Base-by-base conservation (phyloP, 2,888 invertebrate species). In the Andrena fulva region DNA sequence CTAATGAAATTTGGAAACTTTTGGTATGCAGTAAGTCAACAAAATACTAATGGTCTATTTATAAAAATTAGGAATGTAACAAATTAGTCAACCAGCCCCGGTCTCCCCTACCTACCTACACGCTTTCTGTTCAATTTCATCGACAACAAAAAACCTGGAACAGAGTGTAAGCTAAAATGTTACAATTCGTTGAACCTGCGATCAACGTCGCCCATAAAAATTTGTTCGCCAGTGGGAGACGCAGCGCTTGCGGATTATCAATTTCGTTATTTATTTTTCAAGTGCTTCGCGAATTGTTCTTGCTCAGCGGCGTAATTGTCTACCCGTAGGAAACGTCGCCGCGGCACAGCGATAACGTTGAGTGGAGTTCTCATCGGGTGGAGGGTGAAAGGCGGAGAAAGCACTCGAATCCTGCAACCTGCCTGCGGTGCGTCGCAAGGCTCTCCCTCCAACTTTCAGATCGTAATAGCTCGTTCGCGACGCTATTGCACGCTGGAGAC, bases 381-480 rank as follows among this genome's bases (percentile, higher is more conserved):
- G 3, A 8, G 64, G 66, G 48, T 59, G 59, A 73, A 59, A 56
- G 29, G n/a, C 20, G 73, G 33, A 8, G 42, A 29, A 56, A 31
- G 24, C 42, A n/a, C 8, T 42, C 31, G 63, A 71, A 31, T 42
- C 20, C 20, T 62, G n/a, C 48, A 5, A 3, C 16, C 56, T 56
- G 12, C 42, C 56, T 56, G 56, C 10, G 12, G 24, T 20, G 8
- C 29, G 16, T 60, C 50, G 60, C 20, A 48, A 70, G 24, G 33
- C 48, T 62, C 31, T 12, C 12, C 2, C 31, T 31, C 12, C 2
- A 42, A 73, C 56, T 42, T 73, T 66, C 20, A 12, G 54, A 54
- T 54, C 72, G 42, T 33, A n/a, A 27, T 56, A 8, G 56, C 24
- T 56, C 24, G 56, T 12, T 33, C 10, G 12, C 10, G 10, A 10